These are phyloP conservation scores for Pseudococcus longispinus DNA, from an alignment of 2,888 invertebrate species.

Conservation along the genomic window DNA sequence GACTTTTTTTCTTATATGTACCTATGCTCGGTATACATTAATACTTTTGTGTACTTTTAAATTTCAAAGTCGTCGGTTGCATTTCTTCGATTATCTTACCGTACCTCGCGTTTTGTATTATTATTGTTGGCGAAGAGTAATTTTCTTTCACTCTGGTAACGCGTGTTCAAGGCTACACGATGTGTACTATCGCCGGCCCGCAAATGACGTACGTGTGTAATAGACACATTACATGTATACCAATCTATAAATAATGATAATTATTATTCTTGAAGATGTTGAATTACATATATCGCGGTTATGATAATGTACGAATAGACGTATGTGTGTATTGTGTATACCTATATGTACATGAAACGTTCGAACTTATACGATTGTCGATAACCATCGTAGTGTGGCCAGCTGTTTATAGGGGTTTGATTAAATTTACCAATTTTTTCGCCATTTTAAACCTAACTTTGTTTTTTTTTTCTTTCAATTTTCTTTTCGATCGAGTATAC, in stretches of 20 bases:
- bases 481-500: background rate
- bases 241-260: conserved; percentile 53
- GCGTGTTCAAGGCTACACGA: conserved; percentile 31
- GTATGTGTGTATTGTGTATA: background rate
- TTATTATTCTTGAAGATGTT: conserved; percentile 49
- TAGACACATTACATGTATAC: conserved; percentile 40
- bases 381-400: too few species aligned
- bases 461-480: too few species aligned
- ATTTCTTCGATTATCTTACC: conserved; percentile 15
- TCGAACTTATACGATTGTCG: too few species aligned
- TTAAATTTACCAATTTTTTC: too few species aligned
- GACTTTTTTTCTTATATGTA: background rate
- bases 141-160: conserved; percentile 40
- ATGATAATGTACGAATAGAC: background rate
- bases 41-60: background rate
- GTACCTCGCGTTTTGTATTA: background rate
- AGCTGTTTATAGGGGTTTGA: too few species aligned
- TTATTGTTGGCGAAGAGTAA: conserved; percentile 33
- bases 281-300: conserved; percentile 27
- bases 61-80: background rate
- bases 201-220: conserved; percentile 35
- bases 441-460: too few species aligned
- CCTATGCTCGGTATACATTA: background rate
- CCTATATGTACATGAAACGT: background rate
- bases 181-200: conserved; percentile 11